Evolutionary conservation across 1,140 invertebrate genomes (phyloP).

Genomic region (Nasonia longicornis): DNA sequence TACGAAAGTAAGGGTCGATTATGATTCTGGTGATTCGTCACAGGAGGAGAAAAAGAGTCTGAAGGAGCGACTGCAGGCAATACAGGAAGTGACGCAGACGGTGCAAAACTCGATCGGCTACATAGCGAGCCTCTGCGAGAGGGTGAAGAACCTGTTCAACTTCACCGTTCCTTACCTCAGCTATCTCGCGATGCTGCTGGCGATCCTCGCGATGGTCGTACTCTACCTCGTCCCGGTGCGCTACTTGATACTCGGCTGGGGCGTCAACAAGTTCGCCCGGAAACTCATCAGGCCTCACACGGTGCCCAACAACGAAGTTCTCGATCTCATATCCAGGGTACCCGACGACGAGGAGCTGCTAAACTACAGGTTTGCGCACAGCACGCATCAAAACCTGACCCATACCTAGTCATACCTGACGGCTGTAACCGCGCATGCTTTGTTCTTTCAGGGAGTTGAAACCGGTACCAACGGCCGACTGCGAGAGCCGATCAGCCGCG

Average conservation of each 20-base stretch:
- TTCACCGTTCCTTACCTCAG: conserved; percentile 98
- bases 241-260: conserved; percentile 95
- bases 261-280: conserved; percentile 96
- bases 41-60: conserved; percentile 96
- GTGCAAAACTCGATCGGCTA: conserved; percentile 95
- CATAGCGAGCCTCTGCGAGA: conserved; percentile 91
- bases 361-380: conserved; percentile 67
- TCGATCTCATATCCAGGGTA: conserved; percentile 95
- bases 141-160: conserved; percentile 96
- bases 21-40: background rate
- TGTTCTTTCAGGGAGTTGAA: conserved; percentile 70
- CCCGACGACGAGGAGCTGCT: conserved; percentile 95
- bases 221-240: conserved; percentile 93
- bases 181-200: conserved; percentile 86
- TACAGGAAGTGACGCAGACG: conserved; percentile 94
- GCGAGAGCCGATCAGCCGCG: conserved; percentile 55
- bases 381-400: background rate
- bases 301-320: conserved; percentile 96
- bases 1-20: background rate
- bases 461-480: conserved; percentile 67
- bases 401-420: background rate
- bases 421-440: background rate
- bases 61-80: conserved; percentile 92
- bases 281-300: conserved; percentile 93
- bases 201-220: conserved; percentile 79